Percentiles rank a stretch among this genome's conserved stretches.
Evolutionary conservation across 37 sponge, comb jelly and placozoan genomes (phyloP).

Genomic region (Mnemiopsis leidyi): DNA sequence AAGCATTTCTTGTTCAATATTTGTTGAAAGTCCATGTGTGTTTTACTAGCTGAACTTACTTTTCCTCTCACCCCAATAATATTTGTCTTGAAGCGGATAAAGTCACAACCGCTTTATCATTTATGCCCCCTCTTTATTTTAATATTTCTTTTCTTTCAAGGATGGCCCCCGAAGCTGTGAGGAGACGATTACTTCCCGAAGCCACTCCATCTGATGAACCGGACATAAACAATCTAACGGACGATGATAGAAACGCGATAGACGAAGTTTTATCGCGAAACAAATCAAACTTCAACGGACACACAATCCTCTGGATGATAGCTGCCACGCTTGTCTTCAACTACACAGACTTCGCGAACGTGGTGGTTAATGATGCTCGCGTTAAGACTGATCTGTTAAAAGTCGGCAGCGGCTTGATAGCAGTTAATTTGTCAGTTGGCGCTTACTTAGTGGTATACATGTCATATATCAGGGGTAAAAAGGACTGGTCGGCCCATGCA

Average conservation of each 20-base stretch:
- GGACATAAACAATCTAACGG: constrained; percentile 4
- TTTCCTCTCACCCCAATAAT: too few species aligned
- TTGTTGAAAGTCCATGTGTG: too few species aligned
- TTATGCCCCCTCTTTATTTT: too few species aligned
- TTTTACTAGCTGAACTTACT: too few species aligned
- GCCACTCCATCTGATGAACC: not conserved
- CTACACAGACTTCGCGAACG: constrained; percentile 7
- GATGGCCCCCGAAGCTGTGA: not conserved
- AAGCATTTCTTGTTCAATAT: too few species aligned
- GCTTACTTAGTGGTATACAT: not conserved
- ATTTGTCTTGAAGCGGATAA: too few species aligned
- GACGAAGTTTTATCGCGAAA: not conserved
- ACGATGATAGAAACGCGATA: not conserved
- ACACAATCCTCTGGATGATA: constrained; percentile 23
- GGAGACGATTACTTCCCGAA: constrained; percentile 14
- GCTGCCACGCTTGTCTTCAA: constrained; percentile 16
- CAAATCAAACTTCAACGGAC: not conserved
- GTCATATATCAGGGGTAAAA: constrained; percentile 6
- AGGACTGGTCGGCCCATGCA: not conserved
- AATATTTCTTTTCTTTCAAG: too few species aligned
- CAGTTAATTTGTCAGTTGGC: not conserved
- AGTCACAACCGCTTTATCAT: too few species aligned
- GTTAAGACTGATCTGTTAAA: not conserved
- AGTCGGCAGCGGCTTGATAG: not conserved
- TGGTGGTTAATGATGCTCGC: not conserved